Percentiles rank a stretch among this genome's conserved stretches.
phyloP scores from a whole-genome alignment of 2,888 invertebrate species.

The Morpho deidamia region DNA sequence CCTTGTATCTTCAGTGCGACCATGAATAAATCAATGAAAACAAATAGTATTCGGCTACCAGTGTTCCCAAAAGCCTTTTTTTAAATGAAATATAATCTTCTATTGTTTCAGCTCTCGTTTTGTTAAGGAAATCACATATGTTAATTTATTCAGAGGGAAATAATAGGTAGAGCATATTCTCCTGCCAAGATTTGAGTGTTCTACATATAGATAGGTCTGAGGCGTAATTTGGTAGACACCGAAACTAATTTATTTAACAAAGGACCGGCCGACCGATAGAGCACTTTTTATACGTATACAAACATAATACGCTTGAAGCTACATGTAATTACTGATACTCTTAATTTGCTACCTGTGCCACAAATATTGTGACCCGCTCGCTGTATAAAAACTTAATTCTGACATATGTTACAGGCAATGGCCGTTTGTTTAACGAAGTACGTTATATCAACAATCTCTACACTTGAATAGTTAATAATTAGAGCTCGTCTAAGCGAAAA shows the following conservation, averaged over 20 bases:
- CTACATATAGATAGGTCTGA: constrained; percentile 70
- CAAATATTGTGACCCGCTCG: constrained; percentile 26
- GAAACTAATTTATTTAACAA: constrained; percentile 80
- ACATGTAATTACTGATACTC: constrained; percentile 47
- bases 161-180: constrained; percentile 76
- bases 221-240: constrained; percentile 80
- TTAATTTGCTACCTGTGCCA: constrained; percentile 39
- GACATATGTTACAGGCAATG: constrained; percentile 1
- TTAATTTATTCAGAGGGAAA: constrained; percentile 63
- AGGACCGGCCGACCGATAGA: constrained; percentile 73
- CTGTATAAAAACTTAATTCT: constrained; percentile 6
- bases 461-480: background rate
- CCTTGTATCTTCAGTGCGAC: constrained; percentile 63
- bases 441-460: background rate
- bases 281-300: constrained; percentile 71
- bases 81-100: constrained; percentile 62
- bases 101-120: constrained; percentile 67
- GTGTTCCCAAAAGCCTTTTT: constrained; percentile 63
- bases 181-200: constrained; percentile 59
- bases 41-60: constrained; percentile 76
- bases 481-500: too few relatives aligned
- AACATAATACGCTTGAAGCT: constrained; percentile 59
- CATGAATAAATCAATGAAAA: constrained; percentile 79
- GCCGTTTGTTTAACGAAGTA: background rate
- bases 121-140: constrained; percentile 61